A percentile compares a stretch with the other conserved stretches of the same genome.
These are phyloP conservation scores for Drosophila athabasca DNA, from an alignment of 1,140 invertebrate genomes.

Conservation along the genomic window DNA sequence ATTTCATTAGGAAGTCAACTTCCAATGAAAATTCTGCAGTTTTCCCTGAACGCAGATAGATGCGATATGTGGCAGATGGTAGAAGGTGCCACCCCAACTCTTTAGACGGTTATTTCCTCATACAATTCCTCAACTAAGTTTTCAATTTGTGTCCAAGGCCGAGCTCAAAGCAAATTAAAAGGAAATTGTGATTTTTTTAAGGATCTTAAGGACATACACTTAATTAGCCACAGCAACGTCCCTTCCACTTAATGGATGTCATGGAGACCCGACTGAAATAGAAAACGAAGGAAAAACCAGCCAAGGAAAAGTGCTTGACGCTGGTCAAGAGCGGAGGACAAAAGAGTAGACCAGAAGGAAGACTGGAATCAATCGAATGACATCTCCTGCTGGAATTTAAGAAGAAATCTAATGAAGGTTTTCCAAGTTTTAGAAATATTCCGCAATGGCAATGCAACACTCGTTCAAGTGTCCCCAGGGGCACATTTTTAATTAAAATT, in stretches of 20 bases:
- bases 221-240: constrained; percentile 20
- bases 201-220: not conserved
- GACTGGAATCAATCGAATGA: too few relatives aligned
- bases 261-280: not conserved
- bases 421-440: constrained; percentile 18
- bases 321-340: not conserved
- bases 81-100: too few relatives aligned
- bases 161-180: not conserved
- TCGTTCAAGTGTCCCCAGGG: not conserved
- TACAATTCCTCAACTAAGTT: too few relatives aligned
- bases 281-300: too few relatives aligned
- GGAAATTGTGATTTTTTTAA: constrained; percentile 5
- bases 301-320: not conserved
- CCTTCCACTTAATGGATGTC: not conserved
- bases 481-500: constrained; percentile 41
- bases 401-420: constrained; percentile 1
- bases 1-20: too few relatives aligned
- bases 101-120: too few relatives aligned
- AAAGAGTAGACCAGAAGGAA: too few relatives aligned
- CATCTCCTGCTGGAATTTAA: not conserved
- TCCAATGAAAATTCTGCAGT: too few relatives aligned
- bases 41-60: too few relatives aligned
- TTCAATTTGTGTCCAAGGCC: too few relatives aligned
- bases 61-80: too few relatives aligned
- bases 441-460: constrained; percentile 28